These are phyloP conservation scores for Acleris literana DNA, from an alignment of 2,888 invertebrate genomes.

Conservation along the genomic window DNA sequence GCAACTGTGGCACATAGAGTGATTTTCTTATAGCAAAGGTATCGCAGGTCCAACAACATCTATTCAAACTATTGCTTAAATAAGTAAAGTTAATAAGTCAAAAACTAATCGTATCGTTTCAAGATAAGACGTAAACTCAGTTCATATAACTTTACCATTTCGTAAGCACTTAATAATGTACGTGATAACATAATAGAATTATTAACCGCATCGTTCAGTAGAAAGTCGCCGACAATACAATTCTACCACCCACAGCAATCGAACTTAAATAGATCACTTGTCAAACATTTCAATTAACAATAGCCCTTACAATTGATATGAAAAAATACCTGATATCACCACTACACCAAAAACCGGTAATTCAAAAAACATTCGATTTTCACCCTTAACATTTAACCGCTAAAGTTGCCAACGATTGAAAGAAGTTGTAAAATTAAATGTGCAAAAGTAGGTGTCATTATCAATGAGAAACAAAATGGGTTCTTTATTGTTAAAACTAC, in stretches of 20 bases:
- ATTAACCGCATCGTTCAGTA: conserved; percentile 24
- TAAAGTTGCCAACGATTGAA: conserved; percentile 3
- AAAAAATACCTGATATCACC: conserved; percentile 41
- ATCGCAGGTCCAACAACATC: no score
- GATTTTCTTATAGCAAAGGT: no score
- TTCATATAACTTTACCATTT: conserved; percentile 4
- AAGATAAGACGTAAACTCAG: no score
- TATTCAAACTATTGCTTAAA: no score
- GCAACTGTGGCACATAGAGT: no score
- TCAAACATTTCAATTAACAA: conserved; percentile 67
- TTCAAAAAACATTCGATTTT: conserved; percentile 3
- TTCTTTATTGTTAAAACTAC: conserved; percentile 48
- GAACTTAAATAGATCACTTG: conserved; percentile 55
- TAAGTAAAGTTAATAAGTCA: no score
- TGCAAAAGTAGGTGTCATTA: conserved; percentile 49
- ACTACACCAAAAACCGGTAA: not conserved
- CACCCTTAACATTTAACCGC: conserved; percentile 1
- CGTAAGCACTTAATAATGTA: conserved; percentile 1
- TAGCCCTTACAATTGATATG: conserved; percentile 51
- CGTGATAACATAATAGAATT: conserved; percentile 21
- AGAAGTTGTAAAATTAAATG: conserved; percentile 13
- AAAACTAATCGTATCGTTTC: no score
- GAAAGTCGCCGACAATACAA: conserved; percentile 25
- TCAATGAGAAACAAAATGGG: conserved; percentile 45
- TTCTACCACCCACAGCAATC: conserved; percentile 54